Base-by-base conservation (phyloP, 2,113 vertebrate species). In the Stegastes partitus region DNA sequence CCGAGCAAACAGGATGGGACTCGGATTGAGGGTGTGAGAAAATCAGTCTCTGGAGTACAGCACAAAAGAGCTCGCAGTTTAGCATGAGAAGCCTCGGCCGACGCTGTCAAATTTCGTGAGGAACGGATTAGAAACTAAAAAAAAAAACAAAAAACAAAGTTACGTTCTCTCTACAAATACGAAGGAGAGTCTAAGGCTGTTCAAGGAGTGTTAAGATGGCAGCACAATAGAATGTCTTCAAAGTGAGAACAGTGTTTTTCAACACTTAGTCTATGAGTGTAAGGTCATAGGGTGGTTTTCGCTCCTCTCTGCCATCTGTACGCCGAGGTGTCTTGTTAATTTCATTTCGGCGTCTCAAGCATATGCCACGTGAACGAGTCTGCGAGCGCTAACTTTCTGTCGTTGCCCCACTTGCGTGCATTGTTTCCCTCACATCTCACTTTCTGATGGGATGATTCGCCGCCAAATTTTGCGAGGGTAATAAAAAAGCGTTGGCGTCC, bases 1-100 rank as follows among this genome's bases (percentile, higher is more conserved):
- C 56, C 15, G 15, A 67, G 83, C 79, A 90, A 91, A 92, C 90
- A 90, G 92, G 93, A 92, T 87, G 88, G 76, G 80, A 86, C 74
- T 82, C 68, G 63, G 73, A 82, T 67, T 78, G 75, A 89, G 85
- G 71, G 85, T 91, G 89, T 89, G 90, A 89, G 84, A 90, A 92
- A 91, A 82, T 79, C 86, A 23, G 73, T 81, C 86, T 78, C 59
- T 53, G 69, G 80, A 79, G 84, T 70, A 47, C 72, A 49, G 71
- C 15, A 71, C 62, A 86, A 82, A 81, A 61, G 21, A 53, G 39
- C 74, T 74, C 1, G n/a, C 51, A 83, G 68, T 79, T 64, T 56
- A 70, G 66, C 37, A 9, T 15, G 53, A 80, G 63, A 59, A 25
- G 76, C 22, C 62, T 88, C 22, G 31, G 55, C 59, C 26, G 47